phyloP scores from a whole-genome alignment of 2,888 invertebrate genomes.

The Ferrisia virgata region DNA sequence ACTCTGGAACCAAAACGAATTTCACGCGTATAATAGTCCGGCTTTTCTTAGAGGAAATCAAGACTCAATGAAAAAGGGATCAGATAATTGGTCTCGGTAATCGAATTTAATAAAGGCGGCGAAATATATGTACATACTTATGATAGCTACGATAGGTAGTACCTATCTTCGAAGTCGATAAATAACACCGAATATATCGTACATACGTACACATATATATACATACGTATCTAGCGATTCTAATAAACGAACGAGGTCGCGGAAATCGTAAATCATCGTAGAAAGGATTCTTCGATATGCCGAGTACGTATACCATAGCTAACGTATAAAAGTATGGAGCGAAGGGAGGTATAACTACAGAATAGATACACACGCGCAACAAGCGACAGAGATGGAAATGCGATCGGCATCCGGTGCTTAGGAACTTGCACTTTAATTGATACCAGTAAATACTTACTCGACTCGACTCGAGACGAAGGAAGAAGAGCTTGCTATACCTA shows the following conservation, averaged over 20 bases:
- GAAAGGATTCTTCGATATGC: neutral
- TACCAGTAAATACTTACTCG: too few species aligned
- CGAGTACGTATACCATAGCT: too few species aligned
- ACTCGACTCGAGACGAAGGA: neutral
- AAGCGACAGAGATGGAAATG: neutral
- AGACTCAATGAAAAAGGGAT: too few species aligned
- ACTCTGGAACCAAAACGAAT: too few species aligned
- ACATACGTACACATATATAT: too few species aligned
- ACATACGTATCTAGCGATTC: neutral
- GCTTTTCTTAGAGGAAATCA: too few species aligned
- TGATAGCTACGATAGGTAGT: too few species aligned
- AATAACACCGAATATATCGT: neutral
- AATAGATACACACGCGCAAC: too few species aligned
- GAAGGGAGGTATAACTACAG: neutral
- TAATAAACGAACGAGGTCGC: conserved; percentile 20
- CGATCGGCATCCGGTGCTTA: neutral
- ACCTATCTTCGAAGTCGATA: neutral
- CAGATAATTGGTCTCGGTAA: neutral
- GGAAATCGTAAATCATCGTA: conserved; percentile 29
- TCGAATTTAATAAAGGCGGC: neutral
- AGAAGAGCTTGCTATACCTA: neutral
- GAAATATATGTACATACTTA: too few species aligned
- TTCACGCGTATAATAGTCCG: too few species aligned
- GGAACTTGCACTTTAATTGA: neutral
- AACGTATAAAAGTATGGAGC: too few species aligned